These are phyloP conservation scores for Teleopsis dalmanni DNA, from an alignment of 1,140 invertebrate genomes.

Conservation along the genomic window DNA sequence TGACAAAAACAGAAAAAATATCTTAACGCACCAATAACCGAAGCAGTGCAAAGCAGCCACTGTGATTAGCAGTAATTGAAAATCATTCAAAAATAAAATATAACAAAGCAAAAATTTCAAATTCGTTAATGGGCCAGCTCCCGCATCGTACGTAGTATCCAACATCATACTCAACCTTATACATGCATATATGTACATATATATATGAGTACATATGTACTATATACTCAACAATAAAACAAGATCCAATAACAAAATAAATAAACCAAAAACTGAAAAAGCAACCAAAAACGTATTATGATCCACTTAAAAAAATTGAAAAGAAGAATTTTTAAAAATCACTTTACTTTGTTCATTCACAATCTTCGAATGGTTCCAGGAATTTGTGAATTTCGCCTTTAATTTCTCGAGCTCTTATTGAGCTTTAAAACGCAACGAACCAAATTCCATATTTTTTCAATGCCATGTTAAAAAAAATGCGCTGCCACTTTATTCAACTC, in stretches of 20 bases:
- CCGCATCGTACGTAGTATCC: too few species aligned
- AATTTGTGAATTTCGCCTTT: slow-evolving; percentile 8
- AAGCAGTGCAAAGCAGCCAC: too few species aligned
- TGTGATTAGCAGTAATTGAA: too few species aligned
- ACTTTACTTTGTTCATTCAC: slow-evolving; percentile 14
- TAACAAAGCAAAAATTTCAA: too few species aligned
- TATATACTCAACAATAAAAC: background rate
- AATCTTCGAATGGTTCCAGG: slow-evolving; percentile 16
- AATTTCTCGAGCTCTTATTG: background rate
- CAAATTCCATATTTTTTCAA: background rate
- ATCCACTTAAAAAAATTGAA: background rate
- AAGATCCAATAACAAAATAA: background rate
- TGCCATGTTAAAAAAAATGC: background rate
- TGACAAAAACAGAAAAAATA: too few species aligned
- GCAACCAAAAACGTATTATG: background rate
- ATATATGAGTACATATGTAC: background rate
- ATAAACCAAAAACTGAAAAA: background rate
- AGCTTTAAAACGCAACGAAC: background rate
- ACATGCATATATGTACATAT: slow-evolving; percentile 8
- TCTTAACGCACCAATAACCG: too few species aligned
- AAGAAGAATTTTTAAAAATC: background rate
- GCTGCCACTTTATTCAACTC: too few species aligned
- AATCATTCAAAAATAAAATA: too few species aligned
- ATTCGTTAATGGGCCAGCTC: too few species aligned
- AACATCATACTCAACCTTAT: too few species aligned